Evolutionary conservation across 2,113 vertebrate species (phyloP), one percentile per base, ranked within the genome.

Genomic region (Narcine bancroftii): DNA sequence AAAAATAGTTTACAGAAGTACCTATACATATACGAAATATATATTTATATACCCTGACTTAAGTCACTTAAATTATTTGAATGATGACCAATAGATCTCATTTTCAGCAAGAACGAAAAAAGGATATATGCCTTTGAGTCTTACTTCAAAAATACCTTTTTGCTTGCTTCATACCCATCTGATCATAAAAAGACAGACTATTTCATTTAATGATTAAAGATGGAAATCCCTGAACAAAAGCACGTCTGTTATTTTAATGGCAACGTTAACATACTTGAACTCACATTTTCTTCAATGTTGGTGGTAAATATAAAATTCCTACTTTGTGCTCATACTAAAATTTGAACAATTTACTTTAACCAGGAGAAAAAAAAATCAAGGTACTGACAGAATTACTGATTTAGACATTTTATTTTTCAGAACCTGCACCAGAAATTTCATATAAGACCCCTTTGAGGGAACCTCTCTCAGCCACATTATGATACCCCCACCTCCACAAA

Each of bases 1-100:
- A 83, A 91, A 85, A 91, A 69, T 91, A 91, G 63, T 91, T 91
- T 91, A 91, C 63, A 91, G 87, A 36, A 91, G 89, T 42, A 91
- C 65, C 63, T 91, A 91, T 91, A 33, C 47, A 91, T 89, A n/a
- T n/a, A n/a, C n/a, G n/a, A n/a, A n/a, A n/a, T n/a, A n/a, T n/a
- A 81, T 83, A 91, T 91, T 47, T 91, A 47, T 89, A 89, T 91
- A 69, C 24, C 45, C 65, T 47, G 39, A 71, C 89, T 69, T 45
- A 91, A 91, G 89, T 91, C 89, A 69, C 89, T 89, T 89, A 66
- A 89, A 42, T 91, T 63, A 91, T 69, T 91, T 65, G 89, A 24
- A 91, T 91, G 89, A 29, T 69, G 65, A 91, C 9, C 87, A 91
- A 91, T 42, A 89, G 45, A 83, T 83, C 60, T 89, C 39, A 66